Evolutionary conservation across 2,113 vertebrate species (phyloP), one percentile per base, ranked within the genome.

Genomic region (Syngnathus floridae): DNA sequence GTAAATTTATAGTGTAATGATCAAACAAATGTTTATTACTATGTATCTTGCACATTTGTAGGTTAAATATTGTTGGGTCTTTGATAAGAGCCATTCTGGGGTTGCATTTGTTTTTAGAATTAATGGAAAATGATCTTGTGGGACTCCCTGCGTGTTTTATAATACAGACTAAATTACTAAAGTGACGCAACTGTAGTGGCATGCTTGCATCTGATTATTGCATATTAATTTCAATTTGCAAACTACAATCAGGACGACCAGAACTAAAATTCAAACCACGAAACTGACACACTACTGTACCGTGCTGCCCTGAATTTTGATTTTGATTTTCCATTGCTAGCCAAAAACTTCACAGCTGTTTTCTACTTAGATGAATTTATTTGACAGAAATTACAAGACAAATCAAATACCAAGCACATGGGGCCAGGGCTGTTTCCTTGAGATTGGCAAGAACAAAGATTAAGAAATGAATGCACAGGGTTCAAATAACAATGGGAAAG

Each of bases 401-500:
- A 61, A 65, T 73, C 67, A 76, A 79, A 74, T 60, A 67, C 61
- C 71, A 48, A 63, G 49, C 66, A 73, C 68, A 80, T 61, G 66
- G 65, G 59, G 68, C 43, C 1, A 31, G 40, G 51, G 48, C 36
- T 77, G 74, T 69, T 81, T 48, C 66, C 19, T 65, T 0, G 36
- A 66, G 81, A 79, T 71, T 82, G 71, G 55, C 58, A 73, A 63
- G 64, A 79, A 77, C 73, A 75, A 79, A 71, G 65, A 64, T 13
- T 65, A 17, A 68, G 71, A 73, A 70, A 78, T 80, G 56, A 78
- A 69, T 68, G 66, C 69, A 57, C 64, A 66, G 57, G 61, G 65
- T 57, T 49, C 45, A 69, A 68, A 57, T 46, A 57, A 70, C 80
- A 77, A 64, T 66, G 63, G 63, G 67, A 70, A 60, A 71, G 41